phyloP scores from a whole-genome alignment of 2,113 vertebrate genomes.

The Poeciliopsis prolifica region DNA sequence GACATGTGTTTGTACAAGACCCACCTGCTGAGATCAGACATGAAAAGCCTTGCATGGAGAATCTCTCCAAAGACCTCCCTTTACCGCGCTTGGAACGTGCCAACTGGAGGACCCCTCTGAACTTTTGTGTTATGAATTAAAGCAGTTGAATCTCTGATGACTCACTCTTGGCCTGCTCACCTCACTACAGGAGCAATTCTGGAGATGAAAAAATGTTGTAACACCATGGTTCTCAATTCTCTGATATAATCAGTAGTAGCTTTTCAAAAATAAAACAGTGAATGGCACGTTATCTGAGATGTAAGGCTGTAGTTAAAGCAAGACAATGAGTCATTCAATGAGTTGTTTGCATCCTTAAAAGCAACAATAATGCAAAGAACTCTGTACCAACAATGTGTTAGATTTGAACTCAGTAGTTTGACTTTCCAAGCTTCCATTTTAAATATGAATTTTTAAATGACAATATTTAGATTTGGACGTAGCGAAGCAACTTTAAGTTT shows the following conservation, averaged over 20 bases:
- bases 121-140: slow-evolving; percentile 44
- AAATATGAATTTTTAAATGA: too few relatives aligned
- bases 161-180: slow-evolving; percentile 23
- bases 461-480: too few relatives aligned
- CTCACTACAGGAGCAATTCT: slow-evolving; percentile 25
- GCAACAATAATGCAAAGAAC: too few relatives aligned
- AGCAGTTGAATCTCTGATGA: slow-evolving; percentile 46
- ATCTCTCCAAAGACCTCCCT: slow-evolving; percentile 52
- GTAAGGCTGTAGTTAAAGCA: too few relatives aligned
- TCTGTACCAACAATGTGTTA: too few relatives aligned
- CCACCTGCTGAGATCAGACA: slow-evolving; percentile 68
- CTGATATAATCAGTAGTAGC: neutral
- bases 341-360: too few relatives aligned
- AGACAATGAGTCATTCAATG: too few relatives aligned
- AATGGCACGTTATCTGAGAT: too few relatives aligned
- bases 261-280: too few relatives aligned
- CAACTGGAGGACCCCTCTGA: slow-evolving; percentile 36
- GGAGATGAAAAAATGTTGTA: slow-evolving; percentile 14
- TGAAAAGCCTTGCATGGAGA: slow-evolving; percentile 34
- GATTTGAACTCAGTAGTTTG: too few relatives aligned
- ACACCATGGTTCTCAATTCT: neutral
- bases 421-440: too few relatives aligned
- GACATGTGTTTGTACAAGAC: slow-evolving; percentile 62
- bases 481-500: too few relatives aligned
- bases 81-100: slow-evolving; percentile 32